Conservation (phyloP, 2,797 vertebrate genomes). For the Chelmon rostratus region DNA sequence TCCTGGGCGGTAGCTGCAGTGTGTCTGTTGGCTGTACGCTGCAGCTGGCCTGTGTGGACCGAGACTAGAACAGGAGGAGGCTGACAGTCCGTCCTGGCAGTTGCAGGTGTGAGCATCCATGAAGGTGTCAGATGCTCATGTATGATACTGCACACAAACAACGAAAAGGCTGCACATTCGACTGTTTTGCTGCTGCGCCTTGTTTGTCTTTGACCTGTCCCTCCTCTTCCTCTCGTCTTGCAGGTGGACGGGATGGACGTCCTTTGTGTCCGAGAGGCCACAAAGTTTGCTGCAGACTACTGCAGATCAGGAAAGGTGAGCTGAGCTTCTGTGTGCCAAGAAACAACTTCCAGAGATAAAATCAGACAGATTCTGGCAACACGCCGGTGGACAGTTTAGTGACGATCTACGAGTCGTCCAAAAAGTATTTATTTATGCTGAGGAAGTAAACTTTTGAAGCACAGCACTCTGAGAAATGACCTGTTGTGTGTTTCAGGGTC, state of each 20-base stretch:
- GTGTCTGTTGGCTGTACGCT: conserved; percentile 52
- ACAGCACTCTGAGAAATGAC: conserved; percentile 54
- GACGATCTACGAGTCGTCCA: no score
- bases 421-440: not conserved
- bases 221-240: not conserved
- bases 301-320: conserved; percentile 95
- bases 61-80: conserved; percentile 75
- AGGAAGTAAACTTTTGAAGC: not conserved
- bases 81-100: conserved; percentile 70
- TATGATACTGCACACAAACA: conserved; percentile 82
- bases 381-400: not conserved
- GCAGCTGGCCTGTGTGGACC: conserved; percentile 71
- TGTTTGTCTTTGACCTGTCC: no score
- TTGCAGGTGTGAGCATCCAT: conserved; percentile 86
- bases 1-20: conserved; percentile 70
- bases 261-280: conserved; percentile 93
- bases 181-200: not conserved
- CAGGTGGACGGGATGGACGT: conserved; percentile 98
- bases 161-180: not conserved
- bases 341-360: no score
- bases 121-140: conserved; percentile 81
- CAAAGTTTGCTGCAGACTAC: conserved; percentile 91
- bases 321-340: not conserved
- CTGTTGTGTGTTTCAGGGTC: conserved; percentile 85
- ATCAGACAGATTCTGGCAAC: no score